Evolutionary conservation across 2,888 invertebrate genomes (phyloP), one percentile per base, ranked within the genome.

Genomic region (Atherix ibis): DNA sequence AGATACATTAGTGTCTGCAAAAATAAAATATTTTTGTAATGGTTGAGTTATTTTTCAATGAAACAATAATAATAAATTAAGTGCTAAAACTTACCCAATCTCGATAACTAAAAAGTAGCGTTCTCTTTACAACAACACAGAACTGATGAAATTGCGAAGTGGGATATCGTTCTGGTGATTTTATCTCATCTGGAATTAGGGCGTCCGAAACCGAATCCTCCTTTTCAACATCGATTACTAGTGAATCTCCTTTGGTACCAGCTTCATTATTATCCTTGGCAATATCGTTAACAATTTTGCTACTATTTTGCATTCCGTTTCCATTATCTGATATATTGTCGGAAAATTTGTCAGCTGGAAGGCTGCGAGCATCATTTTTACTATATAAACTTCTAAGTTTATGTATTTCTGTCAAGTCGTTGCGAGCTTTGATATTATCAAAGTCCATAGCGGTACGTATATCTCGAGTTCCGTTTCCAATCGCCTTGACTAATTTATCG

Each of bases 1-100:
- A 95, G 72, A 56, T 91, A 87, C 76, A 94, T 95, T 44, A 95
- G 70, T 27, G 92, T 94, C 94, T 95, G 67, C 13, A 63, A 65
- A 40, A 35, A 43, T 13, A 9, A 33, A 35, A 35, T 34, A 27
- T 32, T 4, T n/a, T n/a, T n/a, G n/a, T n/a, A n/a, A n/a, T n/a
- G n/a, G n/a, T n/a, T n/a, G n/a, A n/a, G n/a, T n/a, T n/a, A n/a
- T n/a, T n/a, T n/a, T n/a, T n/a, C n/a, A n/a, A n/a, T n/a, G n/a
- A n/a, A n/a, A n/a, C n/a, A n/a, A n/a, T n/a, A n/a, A n/a, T n/a
- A n/a, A n/a, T 22, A 10, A 22, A 6, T 22, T 8, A 22, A 22
- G 6, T 22, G 22, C 10, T 3, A 16, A 15, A n/a, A 47, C 65
- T 64, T 61, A 87, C 87, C 87, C 87, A 87, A 67, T 88, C 88